phyloP scores from a whole-genome alignment of 2,888 invertebrate genomes.

The Nomada ruficornis region DNA sequence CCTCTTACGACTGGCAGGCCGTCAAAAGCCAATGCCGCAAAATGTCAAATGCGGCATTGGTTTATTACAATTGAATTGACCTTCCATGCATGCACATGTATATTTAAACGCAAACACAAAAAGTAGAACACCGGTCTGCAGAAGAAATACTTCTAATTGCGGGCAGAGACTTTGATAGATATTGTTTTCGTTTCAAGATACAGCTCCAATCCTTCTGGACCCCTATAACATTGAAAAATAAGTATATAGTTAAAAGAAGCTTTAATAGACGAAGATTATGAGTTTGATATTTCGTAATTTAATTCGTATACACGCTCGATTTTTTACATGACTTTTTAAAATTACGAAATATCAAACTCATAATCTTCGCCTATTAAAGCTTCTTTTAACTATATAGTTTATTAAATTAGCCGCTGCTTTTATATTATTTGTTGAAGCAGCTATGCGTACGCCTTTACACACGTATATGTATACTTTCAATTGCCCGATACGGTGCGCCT shows the following conservation, averaged over 20 bases:
- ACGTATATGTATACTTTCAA: not conserved
- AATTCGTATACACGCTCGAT: too few relatives aligned
- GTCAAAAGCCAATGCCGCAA: too few relatives aligned
- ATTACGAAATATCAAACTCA: conserved; percentile 1
- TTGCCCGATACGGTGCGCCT: not conserved
- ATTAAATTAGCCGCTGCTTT: not conserved
- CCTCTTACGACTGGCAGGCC: too few relatives aligned
- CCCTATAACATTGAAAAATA: conserved; percentile 85
- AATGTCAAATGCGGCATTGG: too few relatives aligned
- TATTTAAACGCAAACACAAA: not conserved
- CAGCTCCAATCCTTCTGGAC: conserved; percentile 91
- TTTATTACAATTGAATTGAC: not conserved
- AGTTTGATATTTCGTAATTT: not conserved
- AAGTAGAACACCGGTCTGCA: not conserved
- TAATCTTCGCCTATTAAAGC: not conserved
- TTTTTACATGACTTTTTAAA: too few relatives aligned
- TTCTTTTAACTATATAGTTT: not conserved
- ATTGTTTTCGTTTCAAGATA: conserved; percentile 93
- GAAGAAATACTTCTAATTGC: conserved; percentile 6
- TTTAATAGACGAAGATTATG: conserved; percentile 2
- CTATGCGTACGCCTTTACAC: not conserved
- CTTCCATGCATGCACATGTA: not conserved
- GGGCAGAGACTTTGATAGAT: conserved; percentile 73
- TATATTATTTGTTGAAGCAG: not conserved
- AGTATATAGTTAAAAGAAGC: not conserved